Conservation (phyloP, 2,797 vertebrate species). For the Crax fasciolata region DNA sequence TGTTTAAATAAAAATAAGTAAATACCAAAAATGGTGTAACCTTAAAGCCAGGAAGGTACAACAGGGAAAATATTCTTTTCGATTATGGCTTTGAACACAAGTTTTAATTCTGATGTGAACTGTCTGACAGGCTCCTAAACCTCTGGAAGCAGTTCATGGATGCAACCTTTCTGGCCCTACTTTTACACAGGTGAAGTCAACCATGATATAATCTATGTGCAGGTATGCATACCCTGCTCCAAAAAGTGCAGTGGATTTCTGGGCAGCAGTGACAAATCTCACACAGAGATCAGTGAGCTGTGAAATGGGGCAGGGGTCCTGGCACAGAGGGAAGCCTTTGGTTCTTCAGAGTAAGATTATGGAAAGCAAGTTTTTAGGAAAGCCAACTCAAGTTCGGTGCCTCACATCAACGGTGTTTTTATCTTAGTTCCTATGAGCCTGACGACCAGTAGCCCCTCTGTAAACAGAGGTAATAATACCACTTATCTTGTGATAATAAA, state of each 20-base stretch:
- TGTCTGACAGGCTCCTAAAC: rapidly evolving
- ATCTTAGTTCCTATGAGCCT: background rate
- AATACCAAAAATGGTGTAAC: rapidly evolving
- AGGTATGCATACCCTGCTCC: rapidly evolving
- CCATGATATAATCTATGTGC: rapidly evolving
- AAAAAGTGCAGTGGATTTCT: background rate
- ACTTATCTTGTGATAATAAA: background rate
- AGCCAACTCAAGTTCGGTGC: background rate
- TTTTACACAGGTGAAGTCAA: rapidly evolving
- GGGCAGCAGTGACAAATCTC: background rate
- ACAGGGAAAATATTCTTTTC: rapidly evolving
- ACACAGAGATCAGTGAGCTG: background rate
- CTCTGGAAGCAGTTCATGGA: rapidly evolving
- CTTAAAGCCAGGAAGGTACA: background rate
- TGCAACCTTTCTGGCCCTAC: rapidly evolving
- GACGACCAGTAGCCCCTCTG: background rate
- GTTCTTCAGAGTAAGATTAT: background rate
- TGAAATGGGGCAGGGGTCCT: background rate
- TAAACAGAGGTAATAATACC: background rate
- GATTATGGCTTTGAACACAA: rapidly evolving
- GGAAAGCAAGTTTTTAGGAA: background rate
- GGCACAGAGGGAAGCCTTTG: background rate
- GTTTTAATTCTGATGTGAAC: rapidly evolving
- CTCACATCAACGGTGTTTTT: background rate
- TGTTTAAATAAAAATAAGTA: background rate